Conservation (phyloP, 2,113 vertebrate genomes). For the Smithornis capensis region DNA sequence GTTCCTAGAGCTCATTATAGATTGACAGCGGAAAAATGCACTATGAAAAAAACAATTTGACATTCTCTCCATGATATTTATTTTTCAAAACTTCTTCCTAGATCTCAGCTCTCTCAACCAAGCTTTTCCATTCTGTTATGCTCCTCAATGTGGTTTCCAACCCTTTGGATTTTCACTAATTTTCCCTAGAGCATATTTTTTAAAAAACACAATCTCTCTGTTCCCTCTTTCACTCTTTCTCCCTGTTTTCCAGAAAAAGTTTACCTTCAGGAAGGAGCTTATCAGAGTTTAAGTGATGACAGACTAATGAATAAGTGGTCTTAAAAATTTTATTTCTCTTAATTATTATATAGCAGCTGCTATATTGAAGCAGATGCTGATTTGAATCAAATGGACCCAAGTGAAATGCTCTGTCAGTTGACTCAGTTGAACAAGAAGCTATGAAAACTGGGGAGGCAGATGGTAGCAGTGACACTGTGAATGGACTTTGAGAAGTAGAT, state of each 20-base stretch:
- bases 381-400: background rate
- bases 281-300: background rate
- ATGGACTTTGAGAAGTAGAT: background rate
- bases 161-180: background rate
- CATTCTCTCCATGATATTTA: background rate
- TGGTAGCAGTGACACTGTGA: background rate
- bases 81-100: background rate
- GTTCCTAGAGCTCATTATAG: background rate
- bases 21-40: background rate
- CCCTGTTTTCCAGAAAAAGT: background rate
- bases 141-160: background rate
- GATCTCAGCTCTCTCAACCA: background rate
- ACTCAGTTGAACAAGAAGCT: background rate
- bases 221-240: background rate
- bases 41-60: accelerated
- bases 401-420: background rate
- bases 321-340: background rate
- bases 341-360: background rate
- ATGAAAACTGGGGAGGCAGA: background rate
- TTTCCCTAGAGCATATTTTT: background rate
- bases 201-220: background rate
- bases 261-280: background rate
- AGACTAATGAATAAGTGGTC: background rate
- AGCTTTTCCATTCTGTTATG: background rate
- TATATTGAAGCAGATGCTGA: background rate